Evolutionary conservation across 2,888 invertebrate genomes (phyloP).

Genomic region (Ramazzottius varieornatus): DNA sequence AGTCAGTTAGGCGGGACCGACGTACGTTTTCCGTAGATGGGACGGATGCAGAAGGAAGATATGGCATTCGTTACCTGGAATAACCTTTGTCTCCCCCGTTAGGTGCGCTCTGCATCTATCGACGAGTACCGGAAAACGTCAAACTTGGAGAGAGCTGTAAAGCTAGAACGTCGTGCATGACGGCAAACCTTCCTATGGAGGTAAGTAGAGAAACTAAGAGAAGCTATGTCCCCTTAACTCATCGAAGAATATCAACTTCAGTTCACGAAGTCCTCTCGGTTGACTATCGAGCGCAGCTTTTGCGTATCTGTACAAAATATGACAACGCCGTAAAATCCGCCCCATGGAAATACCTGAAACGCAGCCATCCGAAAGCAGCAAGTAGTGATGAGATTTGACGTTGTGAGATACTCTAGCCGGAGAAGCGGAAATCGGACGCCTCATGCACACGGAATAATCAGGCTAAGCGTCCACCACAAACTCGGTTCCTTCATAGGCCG

Average conservation of each 20-base stretch:
- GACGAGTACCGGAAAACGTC: background rate
- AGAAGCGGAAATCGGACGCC: background rate
- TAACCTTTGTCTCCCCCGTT: background rate
- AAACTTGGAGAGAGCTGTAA: background rate
- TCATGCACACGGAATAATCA: background rate
- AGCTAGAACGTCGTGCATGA: no score
- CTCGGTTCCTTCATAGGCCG: no score
- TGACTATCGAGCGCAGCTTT: background rate
- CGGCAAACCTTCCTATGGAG: no score
- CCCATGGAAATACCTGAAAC: no score
- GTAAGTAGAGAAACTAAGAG: no score
- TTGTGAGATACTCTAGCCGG: no score
- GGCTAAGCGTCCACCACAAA: background rate
- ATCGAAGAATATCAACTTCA: background rate
- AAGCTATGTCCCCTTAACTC: no score
- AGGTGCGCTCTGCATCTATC: background rate
- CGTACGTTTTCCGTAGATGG: background rate
- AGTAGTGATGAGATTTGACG: no score
- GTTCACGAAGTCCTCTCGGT: background rate
- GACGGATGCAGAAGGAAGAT: background rate
- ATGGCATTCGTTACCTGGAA: background rate
- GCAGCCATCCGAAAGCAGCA: no score
- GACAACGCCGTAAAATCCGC: no score
- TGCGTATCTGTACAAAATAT: background rate
- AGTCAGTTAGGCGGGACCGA: no score